phyloP scores from a whole-genome alignment of 2,797 vertebrate species.

The Choloepus didactylus region DNA sequence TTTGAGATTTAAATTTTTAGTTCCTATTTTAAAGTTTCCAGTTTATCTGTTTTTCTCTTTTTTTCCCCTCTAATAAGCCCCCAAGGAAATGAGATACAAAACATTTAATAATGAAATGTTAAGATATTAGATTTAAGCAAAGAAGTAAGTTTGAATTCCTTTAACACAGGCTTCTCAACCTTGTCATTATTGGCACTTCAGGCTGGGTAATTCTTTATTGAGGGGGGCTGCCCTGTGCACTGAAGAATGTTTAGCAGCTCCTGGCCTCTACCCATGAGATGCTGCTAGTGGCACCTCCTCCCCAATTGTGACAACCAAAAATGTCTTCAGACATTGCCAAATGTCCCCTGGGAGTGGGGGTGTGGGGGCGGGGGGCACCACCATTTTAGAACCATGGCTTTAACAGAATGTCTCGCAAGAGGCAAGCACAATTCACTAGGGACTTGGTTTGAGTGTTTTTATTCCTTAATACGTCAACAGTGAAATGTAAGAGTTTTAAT shows the following conservation, averaged over 20 bases:
- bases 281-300: neutral
- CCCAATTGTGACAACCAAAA: neutral
- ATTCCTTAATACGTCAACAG: conserved; percentile 64
- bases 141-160: conserved; percentile 15
- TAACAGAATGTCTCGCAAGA: neutral
- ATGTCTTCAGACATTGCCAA: neutral
- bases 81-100: neutral
- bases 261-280: neutral
- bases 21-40: conserved; percentile 42
- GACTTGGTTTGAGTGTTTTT: conserved; percentile 50
- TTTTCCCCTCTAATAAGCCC: conserved; percentile 7
- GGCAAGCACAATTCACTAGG: conserved; percentile 48
- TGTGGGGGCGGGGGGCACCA: neutral
- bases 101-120: conserved; percentile 40
- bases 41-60: neutral
- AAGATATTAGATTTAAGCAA: neutral
- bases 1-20: conserved; percentile 50
- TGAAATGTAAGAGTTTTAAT: conserved; percentile 38
- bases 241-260: neutral
- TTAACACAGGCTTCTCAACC: neutral
- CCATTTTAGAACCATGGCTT: conserved; percentile 5
- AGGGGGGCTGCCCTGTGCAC: neutral
- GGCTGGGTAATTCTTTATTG: neutral
- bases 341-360: neutral
- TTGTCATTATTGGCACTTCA: neutral